Conservation (phyloP, 2,888 invertebrate species). For the Antheraea assamensis region DNA sequence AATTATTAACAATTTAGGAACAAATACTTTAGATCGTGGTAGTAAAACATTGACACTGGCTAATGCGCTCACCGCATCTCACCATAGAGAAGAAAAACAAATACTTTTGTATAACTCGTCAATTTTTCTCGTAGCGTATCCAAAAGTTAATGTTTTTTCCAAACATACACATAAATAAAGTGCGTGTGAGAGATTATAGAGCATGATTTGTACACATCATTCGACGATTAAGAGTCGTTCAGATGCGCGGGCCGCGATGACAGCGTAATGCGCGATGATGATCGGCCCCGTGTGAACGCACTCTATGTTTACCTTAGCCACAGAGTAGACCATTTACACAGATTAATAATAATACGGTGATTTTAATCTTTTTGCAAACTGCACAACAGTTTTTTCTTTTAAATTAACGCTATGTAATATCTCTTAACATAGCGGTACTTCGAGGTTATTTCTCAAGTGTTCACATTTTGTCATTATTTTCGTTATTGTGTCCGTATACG, state of each 20-base stretch:
- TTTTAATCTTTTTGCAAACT: not conserved
- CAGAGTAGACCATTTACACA: slow-evolving; percentile 18
- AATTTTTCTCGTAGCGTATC: not conserved
- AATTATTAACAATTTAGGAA: not conserved
- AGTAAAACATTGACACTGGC: not conserved
- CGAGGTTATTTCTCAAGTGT: no score
- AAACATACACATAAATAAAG: slow-evolving; percentile 20
- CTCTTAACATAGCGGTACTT: no score
- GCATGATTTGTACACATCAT: slow-evolving; percentile 21
- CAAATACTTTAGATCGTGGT: not conserved
- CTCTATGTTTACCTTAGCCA: slow-evolving; percentile 24
- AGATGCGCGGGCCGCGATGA: slow-evolving; percentile 28
- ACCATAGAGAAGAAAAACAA: not conserved
- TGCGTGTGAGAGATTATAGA: slow-evolving; percentile 19
- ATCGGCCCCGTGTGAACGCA: slow-evolving; percentile 29
- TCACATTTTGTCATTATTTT: no score
- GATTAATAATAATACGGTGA: not conserved
- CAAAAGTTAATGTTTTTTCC: slow-evolving; percentile 14
- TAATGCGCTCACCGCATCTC: not conserved
- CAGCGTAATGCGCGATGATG: slow-evolving; percentile 29
- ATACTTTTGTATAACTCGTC: not conserved
- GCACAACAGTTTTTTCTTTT: no score
- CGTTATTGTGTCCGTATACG: no score
- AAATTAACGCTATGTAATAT: no score
- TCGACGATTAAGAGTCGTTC: slow-evolving; percentile 28